Percentiles rank a stretch among this genome's conserved stretches.
These are phyloP conservation scores for Panulirus ornatus DNA, from an alignment of 1,140 invertebrate species.

Conservation along the genomic window DNA sequence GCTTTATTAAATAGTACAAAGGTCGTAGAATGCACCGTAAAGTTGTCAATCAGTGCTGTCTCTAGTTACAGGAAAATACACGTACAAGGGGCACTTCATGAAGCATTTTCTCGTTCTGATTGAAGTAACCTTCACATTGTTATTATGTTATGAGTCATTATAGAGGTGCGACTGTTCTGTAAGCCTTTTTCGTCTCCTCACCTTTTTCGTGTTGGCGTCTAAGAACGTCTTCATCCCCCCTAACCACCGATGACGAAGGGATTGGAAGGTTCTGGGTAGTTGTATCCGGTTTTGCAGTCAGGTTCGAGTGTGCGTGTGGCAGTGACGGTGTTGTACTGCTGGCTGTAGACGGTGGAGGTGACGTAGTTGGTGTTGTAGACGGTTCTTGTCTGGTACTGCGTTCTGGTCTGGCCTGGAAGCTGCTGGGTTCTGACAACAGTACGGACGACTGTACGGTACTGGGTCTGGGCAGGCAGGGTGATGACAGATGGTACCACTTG, in stretches of 20 bases:
- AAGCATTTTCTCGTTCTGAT: background rate
- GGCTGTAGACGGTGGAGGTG: conserved; percentile 47
- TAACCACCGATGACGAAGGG: too few species aligned
- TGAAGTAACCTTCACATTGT: background rate
- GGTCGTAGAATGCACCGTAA: too few species aligned
- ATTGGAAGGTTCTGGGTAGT: conserved; percentile 30
- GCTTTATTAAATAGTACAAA: too few species aligned
- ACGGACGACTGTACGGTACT: conserved; percentile 30
- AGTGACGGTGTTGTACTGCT: conserved; percentile 33
- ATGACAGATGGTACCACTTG: conserved; percentile 33
- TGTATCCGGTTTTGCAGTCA: conserved; percentile 53
- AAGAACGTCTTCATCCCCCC: too few species aligned
- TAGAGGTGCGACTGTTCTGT: background rate
- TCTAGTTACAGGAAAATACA: too few species aligned
- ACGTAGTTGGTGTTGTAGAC: conserved; percentile 63
- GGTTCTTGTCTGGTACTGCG: conserved; percentile 34
- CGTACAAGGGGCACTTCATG: background rate
- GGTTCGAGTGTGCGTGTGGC: conserved; percentile 24
- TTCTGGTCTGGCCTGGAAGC: conserved; percentile 36
- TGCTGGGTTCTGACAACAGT: conserved; percentile 43
- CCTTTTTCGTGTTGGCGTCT: too few species aligned
- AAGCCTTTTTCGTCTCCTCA: background rate
- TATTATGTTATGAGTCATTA: background rate
- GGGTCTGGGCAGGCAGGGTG: conserved; percentile 30
- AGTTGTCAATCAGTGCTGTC: too few species aligned